Conservation (phyloP, 2,113 vertebrate species). For the Mesitornis unicolor region DNA sequence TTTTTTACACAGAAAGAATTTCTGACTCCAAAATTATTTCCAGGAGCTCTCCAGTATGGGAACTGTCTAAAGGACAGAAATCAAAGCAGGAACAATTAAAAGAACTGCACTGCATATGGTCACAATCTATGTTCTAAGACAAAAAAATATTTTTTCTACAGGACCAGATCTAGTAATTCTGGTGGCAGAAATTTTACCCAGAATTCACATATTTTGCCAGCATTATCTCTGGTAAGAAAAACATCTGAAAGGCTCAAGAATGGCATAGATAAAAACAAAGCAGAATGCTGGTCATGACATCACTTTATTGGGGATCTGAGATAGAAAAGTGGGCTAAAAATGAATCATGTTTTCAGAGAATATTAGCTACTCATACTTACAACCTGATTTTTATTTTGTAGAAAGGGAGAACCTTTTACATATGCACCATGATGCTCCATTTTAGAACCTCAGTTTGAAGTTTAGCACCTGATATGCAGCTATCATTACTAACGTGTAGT, state of each 20-base stretch:
- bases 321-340: background rate
- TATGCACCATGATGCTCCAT: background rate
- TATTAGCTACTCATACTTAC: background rate
- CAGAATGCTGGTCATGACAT: background rate
- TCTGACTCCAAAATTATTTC: conserved; percentile 62
- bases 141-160: background rate
- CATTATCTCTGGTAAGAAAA: background rate
- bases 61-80: conserved; percentile 33
- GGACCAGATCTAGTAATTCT: background rate
- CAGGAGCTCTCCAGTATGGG: conserved; percentile 64
- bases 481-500: background rate
- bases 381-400: background rate
- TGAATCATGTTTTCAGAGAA: background rate
- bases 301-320: background rate
- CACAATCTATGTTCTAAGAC: background rate
- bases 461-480: background rate
- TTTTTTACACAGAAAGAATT: conserved; percentile 53
- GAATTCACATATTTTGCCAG: background rate
- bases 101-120: background rate
- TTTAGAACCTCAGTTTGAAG: background rate
- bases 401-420: background rate
- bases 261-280: background rate
- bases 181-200: background rate
- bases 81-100: conserved; percentile 2
- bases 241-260: background rate